phyloP scores from a whole-genome alignment of 2,113 vertebrate species.

The Cephalophus harveyi region DNA sequence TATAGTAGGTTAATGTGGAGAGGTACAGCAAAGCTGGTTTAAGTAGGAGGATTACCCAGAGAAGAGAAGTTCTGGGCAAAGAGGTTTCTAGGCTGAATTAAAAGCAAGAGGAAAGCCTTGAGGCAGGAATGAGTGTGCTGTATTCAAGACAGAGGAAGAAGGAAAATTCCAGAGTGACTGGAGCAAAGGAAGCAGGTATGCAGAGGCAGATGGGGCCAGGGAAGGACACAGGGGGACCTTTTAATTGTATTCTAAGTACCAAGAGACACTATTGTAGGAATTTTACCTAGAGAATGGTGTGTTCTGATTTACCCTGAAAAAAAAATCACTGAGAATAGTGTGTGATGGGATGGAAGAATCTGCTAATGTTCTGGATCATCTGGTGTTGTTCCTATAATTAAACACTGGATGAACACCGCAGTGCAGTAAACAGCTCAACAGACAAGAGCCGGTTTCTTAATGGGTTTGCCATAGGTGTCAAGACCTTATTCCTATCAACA shows the following conservation, averaged over 20 bases:
- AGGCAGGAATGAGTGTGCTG: background rate
- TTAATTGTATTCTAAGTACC: background rate
- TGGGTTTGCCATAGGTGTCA: background rate
- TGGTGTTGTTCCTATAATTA: background rate
- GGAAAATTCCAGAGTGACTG: background rate
- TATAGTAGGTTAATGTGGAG: background rate
- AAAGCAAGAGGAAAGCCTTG: background rate
- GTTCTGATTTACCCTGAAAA: slow-evolving; percentile 11
- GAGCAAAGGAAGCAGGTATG: background rate
- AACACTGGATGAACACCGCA: background rate
- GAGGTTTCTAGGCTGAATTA: background rate
- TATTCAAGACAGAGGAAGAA: background rate
- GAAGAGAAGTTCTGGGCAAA: background rate
- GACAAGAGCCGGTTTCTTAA: background rate
- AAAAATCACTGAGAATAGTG: background rate
- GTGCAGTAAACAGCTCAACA: background rate
- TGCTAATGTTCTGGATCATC: background rate
- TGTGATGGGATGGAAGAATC: background rate
- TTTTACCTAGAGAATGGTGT: background rate
- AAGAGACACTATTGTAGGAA: background rate
- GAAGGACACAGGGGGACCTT: background rate
- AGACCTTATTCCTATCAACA: background rate
- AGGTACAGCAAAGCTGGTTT: background rate
- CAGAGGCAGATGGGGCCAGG: background rate
- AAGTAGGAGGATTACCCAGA: background rate